Conservation (phyloP, 2,113 vertebrate species). For the Actinemys pallida region DNA sequence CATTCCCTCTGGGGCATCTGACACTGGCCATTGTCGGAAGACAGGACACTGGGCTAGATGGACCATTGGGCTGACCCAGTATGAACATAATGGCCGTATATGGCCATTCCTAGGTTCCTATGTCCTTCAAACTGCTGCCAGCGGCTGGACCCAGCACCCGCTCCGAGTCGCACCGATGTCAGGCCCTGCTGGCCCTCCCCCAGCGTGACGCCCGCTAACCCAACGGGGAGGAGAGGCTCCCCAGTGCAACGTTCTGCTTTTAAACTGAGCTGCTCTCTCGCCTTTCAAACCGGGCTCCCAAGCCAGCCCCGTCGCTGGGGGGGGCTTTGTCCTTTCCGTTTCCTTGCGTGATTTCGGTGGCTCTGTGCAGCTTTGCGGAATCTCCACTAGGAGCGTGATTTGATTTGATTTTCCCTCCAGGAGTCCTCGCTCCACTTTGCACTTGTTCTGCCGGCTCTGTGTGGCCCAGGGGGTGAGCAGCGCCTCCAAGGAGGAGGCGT, state of each 20-base stretch:
- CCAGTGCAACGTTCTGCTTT: not conserved
- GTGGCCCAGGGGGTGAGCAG: not conserved
- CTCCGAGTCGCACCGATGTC: not conserved
- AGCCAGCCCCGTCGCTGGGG: not conserved
- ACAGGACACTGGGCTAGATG: too few species aligned
- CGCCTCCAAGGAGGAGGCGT: not conserved
- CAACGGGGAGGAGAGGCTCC: not conserved
- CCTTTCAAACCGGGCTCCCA: not conserved
- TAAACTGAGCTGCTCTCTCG: not conserved
- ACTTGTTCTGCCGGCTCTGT: not conserved
- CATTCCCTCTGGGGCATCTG: too few species aligned
- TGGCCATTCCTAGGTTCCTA: too few species aligned
- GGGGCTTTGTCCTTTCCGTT: not conserved
- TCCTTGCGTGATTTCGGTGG: not conserved
- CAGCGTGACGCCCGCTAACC: not conserved
- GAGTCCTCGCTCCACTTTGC: not conserved
- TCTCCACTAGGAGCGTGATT: conserved; percentile 25
- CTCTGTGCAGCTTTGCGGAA: conserved; percentile 1
- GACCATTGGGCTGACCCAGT: too few species aligned
- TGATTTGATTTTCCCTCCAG: not conserved
- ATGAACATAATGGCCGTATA: too few species aligned
- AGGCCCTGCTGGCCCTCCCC: not conserved
- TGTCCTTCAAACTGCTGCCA: not conserved
- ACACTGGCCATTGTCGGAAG: too few species aligned
- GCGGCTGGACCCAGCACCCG: not conserved